Conservation (phyloP, 2,888 invertebrate species). For the Seira musarum region DNA sequence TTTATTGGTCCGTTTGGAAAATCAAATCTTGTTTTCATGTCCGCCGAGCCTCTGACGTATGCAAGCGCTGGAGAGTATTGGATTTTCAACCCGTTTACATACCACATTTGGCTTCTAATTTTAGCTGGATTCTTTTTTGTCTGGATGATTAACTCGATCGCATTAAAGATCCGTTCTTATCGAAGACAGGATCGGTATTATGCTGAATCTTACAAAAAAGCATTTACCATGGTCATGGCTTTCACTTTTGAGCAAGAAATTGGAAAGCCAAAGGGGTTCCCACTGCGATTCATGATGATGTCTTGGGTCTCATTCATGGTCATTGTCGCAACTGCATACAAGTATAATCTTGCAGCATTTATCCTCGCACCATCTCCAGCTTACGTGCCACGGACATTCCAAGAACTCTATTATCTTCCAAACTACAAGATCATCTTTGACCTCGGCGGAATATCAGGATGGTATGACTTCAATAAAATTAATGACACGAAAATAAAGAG, state of each 20-base stretch:
- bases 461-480: slow-evolving; percentile 38
- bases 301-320: slow-evolving; percentile 44
- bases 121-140: slow-evolving; percentile 16
- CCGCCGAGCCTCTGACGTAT: slow-evolving; percentile 47
- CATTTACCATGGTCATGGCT: slow-evolving; percentile 31
- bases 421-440: slow-evolving; percentile 58
- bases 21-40: slow-evolving; percentile 56
- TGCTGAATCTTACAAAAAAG: neutral
- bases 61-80: slow-evolving; percentile 35
- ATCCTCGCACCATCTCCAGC: slow-evolving; percentile 46
- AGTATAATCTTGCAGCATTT: slow-evolving; percentile 50
- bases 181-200: neutral
- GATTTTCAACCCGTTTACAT: slow-evolving; percentile 30
- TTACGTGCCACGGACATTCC: slow-evolving; percentile 43
- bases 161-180: slow-evolving; percentile 1
- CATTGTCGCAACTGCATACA: slow-evolving; percentile 51
- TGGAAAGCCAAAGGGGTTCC: slow-evolving; percentile 45
- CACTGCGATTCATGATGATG: slow-evolving; percentile 39
- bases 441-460: slow-evolving; percentile 54
- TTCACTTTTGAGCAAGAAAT: slow-evolving; percentile 52
- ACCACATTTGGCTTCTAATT: slow-evolving; percentile 29
- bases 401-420: slow-evolving; percentile 5
- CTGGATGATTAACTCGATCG: slow-evolving; percentile 17
- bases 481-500: slow-evolving; percentile 22
- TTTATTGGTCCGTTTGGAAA: slow-evolving; percentile 59